phyloP scores from a whole-genome alignment of 2,888 invertebrate genomes.

The Thereva nobilitata region DNA sequence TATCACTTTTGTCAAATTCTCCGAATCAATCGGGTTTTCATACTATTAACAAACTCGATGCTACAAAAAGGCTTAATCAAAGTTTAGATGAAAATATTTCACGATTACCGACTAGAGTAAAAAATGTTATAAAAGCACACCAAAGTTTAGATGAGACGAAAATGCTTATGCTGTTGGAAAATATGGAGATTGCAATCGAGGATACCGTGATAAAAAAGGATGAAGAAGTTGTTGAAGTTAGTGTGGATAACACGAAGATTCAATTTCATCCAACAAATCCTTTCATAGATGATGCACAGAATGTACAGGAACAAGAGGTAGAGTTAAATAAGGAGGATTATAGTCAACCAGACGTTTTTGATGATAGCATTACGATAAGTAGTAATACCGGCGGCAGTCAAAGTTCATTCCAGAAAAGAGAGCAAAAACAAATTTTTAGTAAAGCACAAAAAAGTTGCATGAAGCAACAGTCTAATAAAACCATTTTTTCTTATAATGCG shows the following conservation, averaged over 20 bases:
- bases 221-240: neutral
- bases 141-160: slow-evolving; percentile 71
- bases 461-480: slow-evolving; percentile 50
- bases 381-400: slow-evolving; percentile 8
- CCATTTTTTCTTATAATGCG: slow-evolving; percentile 46
- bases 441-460: slow-evolving; percentile 40
- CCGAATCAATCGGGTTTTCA: slow-evolving; percentile 44
- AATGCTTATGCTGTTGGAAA: slow-evolving; percentile 54
- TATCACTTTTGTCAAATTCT: slow-evolving; percentile 66
- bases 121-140: slow-evolving; percentile 64
- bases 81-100: slow-evolving; percentile 73
- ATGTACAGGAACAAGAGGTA: neutral
- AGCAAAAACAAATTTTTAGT: neutral
- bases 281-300: slow-evolving; percentile 50
- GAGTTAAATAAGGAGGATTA: slow-evolving; percentile 6
- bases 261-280: slow-evolving; percentile 57
- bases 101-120: slow-evolving; percentile 46
- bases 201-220: neutral
- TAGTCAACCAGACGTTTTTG: slow-evolving; percentile 1
- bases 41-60: slow-evolving; percentile 57
- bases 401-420: slow-evolving; percentile 31
- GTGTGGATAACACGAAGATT: slow-evolving; percentile 23
- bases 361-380: slow-evolving; percentile 12
- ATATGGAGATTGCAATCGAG: slow-evolving; percentile 28
- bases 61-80: slow-evolving; percentile 69